phyloP scores from a whole-genome alignment of 1,140 invertebrate genomes.

The Gonioctena quinquepunctata region DNA sequence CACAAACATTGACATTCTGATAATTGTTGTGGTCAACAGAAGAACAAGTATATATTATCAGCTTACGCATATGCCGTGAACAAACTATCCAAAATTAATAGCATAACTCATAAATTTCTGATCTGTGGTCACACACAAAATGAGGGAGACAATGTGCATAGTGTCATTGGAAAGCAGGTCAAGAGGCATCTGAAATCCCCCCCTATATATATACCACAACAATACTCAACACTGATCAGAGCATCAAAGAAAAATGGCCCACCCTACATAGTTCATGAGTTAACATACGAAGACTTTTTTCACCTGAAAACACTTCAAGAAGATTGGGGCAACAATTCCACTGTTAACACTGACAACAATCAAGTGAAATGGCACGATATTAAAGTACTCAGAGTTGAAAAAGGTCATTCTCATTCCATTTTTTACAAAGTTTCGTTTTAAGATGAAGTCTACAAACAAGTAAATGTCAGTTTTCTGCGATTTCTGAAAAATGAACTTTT shows the following conservation, averaged over 20 bases:
- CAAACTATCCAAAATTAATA: constrained; percentile 34
- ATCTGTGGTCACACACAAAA: constrained; percentile 49
- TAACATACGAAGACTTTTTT: constrained; percentile 1
- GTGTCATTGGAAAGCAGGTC: constrained; percentile 40
- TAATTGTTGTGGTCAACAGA: constrained; percentile 56
- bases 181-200: constrained; percentile 22
- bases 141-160: constrained; percentile 45
- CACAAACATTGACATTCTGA: constrained; percentile 45
- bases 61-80: constrained; percentile 47
- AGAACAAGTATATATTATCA: constrained; percentile 53
- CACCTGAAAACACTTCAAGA: neutral
- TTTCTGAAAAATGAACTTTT: neutral
- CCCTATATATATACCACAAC: constrained; percentile 27
- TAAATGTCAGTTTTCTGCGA: neutral
- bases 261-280: constrained; percentile 27
- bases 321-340: neutral
- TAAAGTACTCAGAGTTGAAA: constrained; percentile 7
- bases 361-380: neutral
- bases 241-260: constrained; percentile 42
- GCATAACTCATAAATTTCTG: constrained; percentile 48
- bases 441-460: neutral
- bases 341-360: neutral
- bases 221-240: constrained; percentile 31
- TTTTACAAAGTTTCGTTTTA: neutral
- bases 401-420: neutral